Percentiles rank a stretch among this genome's conserved stretches.
Evolutionary conservation across 2,113 vertebrate genomes (phyloP).

Genomic region (Dicaeum eximium): DNA sequence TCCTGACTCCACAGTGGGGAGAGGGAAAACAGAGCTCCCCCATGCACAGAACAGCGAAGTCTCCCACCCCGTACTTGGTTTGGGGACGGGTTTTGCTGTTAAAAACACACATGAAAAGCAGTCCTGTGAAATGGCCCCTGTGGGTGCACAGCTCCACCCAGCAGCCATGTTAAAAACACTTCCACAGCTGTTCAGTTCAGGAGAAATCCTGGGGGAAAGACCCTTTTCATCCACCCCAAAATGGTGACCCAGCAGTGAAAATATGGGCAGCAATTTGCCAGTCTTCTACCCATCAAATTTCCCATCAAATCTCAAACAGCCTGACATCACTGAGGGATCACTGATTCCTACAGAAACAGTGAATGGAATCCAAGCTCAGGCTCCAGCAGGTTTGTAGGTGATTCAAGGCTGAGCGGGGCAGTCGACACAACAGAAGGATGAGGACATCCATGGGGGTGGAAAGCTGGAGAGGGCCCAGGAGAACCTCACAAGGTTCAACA

Average conservation of each 20-base stretch:
- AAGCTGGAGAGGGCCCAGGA: background rate
- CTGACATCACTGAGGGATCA: background rate
- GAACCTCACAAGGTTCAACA: background rate
- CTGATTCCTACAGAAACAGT: background rate
- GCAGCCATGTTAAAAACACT: rapidly evolving
- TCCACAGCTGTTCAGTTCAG: background rate
- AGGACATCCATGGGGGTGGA: background rate
- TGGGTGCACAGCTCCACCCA: background rate
- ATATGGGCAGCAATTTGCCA: background rate
- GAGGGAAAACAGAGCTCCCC: background rate
- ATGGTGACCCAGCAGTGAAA: background rate
- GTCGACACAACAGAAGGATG: background rate
- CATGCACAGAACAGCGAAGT: background rate
- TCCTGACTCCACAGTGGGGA: rapidly evolving
- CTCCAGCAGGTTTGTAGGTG: background rate
- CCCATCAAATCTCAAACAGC: background rate
- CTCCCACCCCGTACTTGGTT: background rate
- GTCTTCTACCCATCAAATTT: background rate
- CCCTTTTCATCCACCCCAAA: background rate
- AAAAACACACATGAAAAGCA: background rate
- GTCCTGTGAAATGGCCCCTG: background rate
- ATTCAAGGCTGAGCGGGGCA: background rate
- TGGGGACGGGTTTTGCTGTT: background rate
- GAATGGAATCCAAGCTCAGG: background rate
- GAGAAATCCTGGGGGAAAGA: background rate